Conservation (phyloP, 2,797 vertebrate genomes). For the Platyrinchus mystaceus region DNA sequence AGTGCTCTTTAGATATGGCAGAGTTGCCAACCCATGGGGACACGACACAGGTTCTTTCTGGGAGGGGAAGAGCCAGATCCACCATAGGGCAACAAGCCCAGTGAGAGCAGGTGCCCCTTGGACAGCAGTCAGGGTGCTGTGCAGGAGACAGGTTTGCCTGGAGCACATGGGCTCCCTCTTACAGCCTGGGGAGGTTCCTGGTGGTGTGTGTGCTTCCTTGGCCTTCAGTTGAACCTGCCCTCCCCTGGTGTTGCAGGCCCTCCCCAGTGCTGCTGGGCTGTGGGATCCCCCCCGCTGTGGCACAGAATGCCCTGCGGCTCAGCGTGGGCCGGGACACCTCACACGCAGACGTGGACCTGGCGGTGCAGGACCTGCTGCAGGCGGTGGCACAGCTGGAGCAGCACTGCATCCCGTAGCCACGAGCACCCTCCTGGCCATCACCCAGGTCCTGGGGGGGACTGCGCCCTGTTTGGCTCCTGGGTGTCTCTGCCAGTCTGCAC, state of each 20-base stretch:
- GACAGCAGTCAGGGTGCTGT: not conserved
- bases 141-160: not conserved
- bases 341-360: slow-evolving; percentile 83
- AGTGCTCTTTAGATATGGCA: not conserved
- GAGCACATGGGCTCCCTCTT: not conserved
- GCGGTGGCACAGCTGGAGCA: slow-evolving; percentile 80
- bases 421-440: rapidly evolving
- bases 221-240: not conserved
- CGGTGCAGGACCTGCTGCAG: slow-evolving; percentile 85
- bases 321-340: slow-evolving; percentile 88
- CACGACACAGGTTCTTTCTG: rapidly evolving
- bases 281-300: slow-evolving; percentile 80
- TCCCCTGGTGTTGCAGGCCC: slow-evolving; percentile 75
- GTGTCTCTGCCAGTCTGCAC: not conserved
- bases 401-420: not conserved
- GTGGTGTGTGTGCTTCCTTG: not conserved
- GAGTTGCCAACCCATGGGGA: not conserved
- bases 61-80: not conserved
- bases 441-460: not conserved
- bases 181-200: rapidly evolving
- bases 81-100: not conserved
- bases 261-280: slow-evolving; percentile 90
- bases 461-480: not conserved
- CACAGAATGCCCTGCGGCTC: slow-evolving; percentile 87
- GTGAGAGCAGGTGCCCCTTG: not conserved